These are phyloP conservation scores for Scophthalmus maximus DNA, from an alignment of 2,113 vertebrate species.

Conservation along the genomic window DNA sequence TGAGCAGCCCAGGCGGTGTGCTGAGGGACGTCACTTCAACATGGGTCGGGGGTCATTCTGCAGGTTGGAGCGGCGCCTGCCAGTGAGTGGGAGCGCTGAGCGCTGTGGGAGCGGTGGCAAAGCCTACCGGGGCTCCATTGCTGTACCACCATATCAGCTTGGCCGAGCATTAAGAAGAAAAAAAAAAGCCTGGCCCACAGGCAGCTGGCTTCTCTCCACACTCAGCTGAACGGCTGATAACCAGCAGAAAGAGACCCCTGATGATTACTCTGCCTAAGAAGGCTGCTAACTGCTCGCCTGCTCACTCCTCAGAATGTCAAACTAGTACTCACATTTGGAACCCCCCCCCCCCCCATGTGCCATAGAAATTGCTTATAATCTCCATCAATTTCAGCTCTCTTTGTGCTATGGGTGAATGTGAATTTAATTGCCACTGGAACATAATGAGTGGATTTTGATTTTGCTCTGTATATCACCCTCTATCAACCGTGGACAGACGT, in stretches of 20 bases:
- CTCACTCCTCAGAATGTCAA: conserved; percentile 68
- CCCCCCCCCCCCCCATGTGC: conserved; percentile 7
- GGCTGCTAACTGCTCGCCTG: conserved; percentile 65
- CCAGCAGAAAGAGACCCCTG: conserved; percentile 77
- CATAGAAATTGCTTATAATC: conserved; percentile 32
- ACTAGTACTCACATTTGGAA: conserved; percentile 43
- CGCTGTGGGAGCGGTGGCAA: conserved; percentile 28
- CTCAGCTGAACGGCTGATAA: conserved; percentile 74
- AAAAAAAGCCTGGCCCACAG: conserved; percentile 68
- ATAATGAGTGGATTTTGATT: conserved; percentile 48
- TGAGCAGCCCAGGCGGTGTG: conserved; percentile 25
- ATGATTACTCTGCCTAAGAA: conserved; percentile 71
- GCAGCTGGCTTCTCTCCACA: conserved; percentile 76
- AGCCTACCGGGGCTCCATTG: conserved; percentile 43
- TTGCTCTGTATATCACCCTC: conserved; percentile 64
- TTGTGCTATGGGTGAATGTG: conserved; percentile 70
- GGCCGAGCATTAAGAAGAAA: conserved; percentile 57
- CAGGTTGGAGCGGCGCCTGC: conserved; percentile 63
- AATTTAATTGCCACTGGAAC: conserved; percentile 78
- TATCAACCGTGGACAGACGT: conserved; percentile 68
- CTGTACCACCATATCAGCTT: conserved; percentile 66
- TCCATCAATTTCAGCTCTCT: conserved; percentile 70
- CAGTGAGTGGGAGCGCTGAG: conserved; percentile 38
- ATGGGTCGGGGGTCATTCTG: conserved; percentile 58
- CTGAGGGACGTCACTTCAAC: conserved; percentile 33